phyloP scores from a whole-genome alignment of 2,888 invertebrate species.

The Enoplolaimus lenunculus region DNA sequence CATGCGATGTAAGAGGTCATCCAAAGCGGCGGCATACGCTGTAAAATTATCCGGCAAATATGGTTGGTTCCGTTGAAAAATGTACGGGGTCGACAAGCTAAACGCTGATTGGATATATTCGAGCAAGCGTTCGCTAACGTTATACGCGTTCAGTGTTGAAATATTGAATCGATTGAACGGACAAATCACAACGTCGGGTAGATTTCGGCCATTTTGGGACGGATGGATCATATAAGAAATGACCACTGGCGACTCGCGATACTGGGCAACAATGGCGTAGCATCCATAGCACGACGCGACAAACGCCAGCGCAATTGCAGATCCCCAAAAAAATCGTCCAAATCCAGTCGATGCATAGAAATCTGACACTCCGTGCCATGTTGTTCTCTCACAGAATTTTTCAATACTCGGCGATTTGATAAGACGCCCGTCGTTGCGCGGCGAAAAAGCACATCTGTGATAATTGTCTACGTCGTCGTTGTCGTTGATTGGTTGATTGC shows the following conservation, averaged over 20 bases:
- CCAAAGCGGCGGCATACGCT: neutral
- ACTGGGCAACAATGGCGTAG: conserved; percentile 9
- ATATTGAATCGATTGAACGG: conserved; percentile 13
- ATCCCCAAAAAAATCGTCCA: neutral
- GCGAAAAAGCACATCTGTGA: no score
- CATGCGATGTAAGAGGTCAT: neutral
- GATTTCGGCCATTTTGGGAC: neutral
- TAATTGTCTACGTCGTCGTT: no score
- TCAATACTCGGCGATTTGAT: neutral
- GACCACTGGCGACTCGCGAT: neutral
- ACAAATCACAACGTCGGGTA: conserved; percentile 12
- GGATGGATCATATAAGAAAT: conserved; percentile 12
- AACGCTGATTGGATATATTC: conserved; percentile 10
- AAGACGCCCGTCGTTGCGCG: no score
- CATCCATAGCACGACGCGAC: conserved; percentile 6
- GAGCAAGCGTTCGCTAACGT: neutral
- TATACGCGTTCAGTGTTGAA: neutral
- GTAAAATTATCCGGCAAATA: neutral
- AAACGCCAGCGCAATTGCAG: neutral
- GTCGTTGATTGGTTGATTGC: no score
- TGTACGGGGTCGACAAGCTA: neutral
- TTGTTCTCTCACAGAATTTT: neutral
- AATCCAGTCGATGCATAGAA: neutral
- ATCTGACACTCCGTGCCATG: conserved; percentile 4
- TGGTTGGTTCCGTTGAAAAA: neutral